phyloP scores from a whole-genome alignment of 2,113 vertebrate genomes.

The Hystrix cristata region DNA sequence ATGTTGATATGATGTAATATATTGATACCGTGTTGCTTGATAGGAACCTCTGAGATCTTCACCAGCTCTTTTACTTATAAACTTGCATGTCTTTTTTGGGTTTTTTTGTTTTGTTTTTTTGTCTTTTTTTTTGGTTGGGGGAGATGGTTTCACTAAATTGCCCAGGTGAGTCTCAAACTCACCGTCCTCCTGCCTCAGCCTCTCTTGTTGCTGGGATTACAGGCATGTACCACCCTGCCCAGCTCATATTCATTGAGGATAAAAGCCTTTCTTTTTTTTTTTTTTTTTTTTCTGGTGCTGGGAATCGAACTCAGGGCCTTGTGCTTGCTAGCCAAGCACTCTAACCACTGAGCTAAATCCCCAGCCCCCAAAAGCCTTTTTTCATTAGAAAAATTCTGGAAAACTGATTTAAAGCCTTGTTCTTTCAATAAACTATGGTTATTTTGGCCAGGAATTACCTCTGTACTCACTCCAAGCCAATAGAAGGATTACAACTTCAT shows the following conservation, averaged over 20 bases:
- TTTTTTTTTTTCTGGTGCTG: too few relatives aligned
- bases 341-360: too few relatives aligned
- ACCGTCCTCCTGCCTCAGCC: background rate
- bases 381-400: background rate
- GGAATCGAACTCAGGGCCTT: too few relatives aligned
- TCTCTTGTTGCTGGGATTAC: background rate
- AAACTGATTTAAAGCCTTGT: constrained; percentile 38
- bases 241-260: background rate
- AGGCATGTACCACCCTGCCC: background rate
- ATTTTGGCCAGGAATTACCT: background rate
- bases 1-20: background rate
- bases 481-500: background rate
- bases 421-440: background rate
- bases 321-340: too few relatives aligned
- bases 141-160: background rate
- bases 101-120: background rate
- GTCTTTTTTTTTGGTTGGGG: too few relatives aligned
- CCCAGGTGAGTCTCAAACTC: background rate
- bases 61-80: constrained; percentile 14
- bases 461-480: background rate
- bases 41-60: background rate
- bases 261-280: background rate
- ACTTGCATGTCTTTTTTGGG: background rate
- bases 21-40: constrained; percentile 30
- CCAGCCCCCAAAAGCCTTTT: background rate